phyloP scores from a whole-genome alignment of 1,140 invertebrate species.

The Argopecten irradians region DNA sequence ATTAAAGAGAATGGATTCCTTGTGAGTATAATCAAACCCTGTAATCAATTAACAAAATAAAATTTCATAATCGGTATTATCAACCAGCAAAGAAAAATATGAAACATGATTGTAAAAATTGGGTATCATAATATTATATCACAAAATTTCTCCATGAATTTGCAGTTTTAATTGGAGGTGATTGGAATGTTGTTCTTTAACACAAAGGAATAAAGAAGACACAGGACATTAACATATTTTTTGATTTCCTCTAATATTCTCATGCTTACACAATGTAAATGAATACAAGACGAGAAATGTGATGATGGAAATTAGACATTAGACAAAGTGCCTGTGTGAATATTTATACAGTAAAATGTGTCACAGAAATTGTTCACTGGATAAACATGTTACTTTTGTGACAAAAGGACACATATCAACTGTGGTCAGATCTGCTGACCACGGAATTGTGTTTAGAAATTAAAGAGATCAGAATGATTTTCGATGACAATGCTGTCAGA shows the following conservation, averaged over 20 bases:
- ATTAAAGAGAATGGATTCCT: too few species aligned
- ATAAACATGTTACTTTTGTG: too few species aligned
- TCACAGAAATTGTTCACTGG: too few species aligned
- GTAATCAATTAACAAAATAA: too few species aligned
- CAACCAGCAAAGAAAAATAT: too few species aligned
- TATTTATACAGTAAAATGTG: too few species aligned
- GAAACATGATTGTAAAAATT: neutral
- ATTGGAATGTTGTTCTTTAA: constrained; percentile 11
- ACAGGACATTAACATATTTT: neutral
- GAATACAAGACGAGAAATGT: neutral
- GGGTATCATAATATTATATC: neutral
- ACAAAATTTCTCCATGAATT: neutral
- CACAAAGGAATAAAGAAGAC: neutral
- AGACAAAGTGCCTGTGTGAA: neutral
- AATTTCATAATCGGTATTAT: too few species aligned
- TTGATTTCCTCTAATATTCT: neutral
- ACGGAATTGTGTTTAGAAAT: too few species aligned
- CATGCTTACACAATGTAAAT: neutral
- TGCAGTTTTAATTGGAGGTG: neutral
- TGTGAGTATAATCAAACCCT: neutral
- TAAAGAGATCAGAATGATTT: too few species aligned
- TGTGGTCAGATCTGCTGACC: too few species aligned
- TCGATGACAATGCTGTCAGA: too few species aligned
- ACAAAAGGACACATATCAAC: too few species aligned
- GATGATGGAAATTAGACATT: neutral